These are phyloP conservation scores for Polypedilum vanderplanki DNA, from an alignment of 1,140 invertebrate genomes.

Conservation along the genomic window DNA sequence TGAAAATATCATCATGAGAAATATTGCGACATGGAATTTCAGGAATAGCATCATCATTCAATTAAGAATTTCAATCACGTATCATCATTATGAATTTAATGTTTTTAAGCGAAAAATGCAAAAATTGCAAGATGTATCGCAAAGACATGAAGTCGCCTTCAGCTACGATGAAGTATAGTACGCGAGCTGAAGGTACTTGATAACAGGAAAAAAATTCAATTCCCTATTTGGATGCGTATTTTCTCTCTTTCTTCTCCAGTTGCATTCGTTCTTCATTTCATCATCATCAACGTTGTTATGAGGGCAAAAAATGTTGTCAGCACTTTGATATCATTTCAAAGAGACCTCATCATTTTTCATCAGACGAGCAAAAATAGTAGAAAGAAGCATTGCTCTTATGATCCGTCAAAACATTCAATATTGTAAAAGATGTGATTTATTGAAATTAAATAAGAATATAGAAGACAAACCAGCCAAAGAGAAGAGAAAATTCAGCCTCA, in stretches of 20 bases:
- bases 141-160: slow-evolving; percentile 4
- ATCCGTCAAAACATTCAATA: background rate
- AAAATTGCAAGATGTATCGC: slow-evolving; percentile 6
- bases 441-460: background rate
- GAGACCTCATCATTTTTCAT: background rate
- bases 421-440: slow-evolving; percentile 2
- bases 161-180: background rate
- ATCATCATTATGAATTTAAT: slow-evolving; percentile 13
- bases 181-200: background rate
- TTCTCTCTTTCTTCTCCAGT: too few relatives aligned
- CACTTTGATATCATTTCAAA: background rate
- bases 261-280: too few relatives aligned
- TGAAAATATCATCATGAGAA: background rate
- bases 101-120: background rate
- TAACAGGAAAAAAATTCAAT: slow-evolving; percentile 12
- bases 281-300: background rate
- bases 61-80: slow-evolving; percentile 13
- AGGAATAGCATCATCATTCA: slow-evolving; percentile 9
- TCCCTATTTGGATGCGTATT: background rate
- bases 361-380: background rate
- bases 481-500: background rate
- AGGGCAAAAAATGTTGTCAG: background rate
- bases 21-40: slow-evolving; percentile 12
- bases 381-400: background rate
- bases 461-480: background rate